Conservation (phyloP, 2,797 vertebrate species). For the Tangara arthus region DNA sequence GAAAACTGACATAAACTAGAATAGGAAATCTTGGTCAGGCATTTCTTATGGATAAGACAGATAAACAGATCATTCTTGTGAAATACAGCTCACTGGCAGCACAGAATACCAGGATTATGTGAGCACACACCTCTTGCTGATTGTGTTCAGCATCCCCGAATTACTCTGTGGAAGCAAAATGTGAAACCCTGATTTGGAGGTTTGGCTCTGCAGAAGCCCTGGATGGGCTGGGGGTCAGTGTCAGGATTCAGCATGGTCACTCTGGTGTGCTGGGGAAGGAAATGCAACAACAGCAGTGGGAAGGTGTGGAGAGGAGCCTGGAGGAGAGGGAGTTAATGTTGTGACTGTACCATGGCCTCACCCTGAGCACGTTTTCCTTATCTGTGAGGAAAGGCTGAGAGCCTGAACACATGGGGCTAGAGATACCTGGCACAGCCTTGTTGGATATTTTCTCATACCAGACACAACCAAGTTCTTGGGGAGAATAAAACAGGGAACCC, state of each 20-base stretch:
- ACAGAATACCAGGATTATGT: neutral
- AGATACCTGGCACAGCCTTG: neutral
- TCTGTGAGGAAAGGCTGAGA: neutral
- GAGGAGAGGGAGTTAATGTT: neutral
- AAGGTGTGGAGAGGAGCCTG: neutral
- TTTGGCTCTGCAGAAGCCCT: neutral
- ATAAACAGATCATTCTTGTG: neutral
- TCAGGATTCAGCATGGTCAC: neutral
- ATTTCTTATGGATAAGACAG: neutral
- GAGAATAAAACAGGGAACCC: neutral
- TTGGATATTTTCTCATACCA: neutral
- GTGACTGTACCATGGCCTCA: neutral
- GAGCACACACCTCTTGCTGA: fast-evolving
- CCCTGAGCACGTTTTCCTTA: fast-evolving
- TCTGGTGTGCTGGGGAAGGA: neutral
- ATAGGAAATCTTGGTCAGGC: neutral
- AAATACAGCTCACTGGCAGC: neutral
- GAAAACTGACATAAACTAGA: neutral
- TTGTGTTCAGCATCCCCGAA: neutral
- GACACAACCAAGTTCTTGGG: neutral
- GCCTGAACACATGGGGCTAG: fast-evolving
- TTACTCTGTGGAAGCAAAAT: neutral
- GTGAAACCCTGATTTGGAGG: neutral
- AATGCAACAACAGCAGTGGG: neutral
- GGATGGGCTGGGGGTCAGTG: fast-evolving